Evolutionary conservation across 2,888 invertebrate species (phyloP).

Genomic region (Pseudoips prasinana): DNA sequence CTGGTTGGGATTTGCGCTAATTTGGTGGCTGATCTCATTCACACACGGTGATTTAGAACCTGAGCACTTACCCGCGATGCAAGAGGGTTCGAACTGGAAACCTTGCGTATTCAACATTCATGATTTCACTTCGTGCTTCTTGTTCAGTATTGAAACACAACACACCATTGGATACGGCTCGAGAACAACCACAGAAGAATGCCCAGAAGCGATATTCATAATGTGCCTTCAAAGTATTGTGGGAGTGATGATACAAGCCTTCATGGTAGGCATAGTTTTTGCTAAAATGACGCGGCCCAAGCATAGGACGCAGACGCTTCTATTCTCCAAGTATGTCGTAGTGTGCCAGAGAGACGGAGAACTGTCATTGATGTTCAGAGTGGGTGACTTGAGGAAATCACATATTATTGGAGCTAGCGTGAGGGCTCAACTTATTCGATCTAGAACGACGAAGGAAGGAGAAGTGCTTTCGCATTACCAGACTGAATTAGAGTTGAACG

Average conservation of each 20-base stretch:
- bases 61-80: conserved; percentile 79
- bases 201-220: conserved; percentile 93
- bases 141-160: conserved; percentile 96
- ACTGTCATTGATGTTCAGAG: conserved; percentile 92
- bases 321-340: conserved; percentile 92
- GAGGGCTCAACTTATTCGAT: conserved; percentile 90
- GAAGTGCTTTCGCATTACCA: conserved; percentile 91
- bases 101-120: conserved; percentile 92
- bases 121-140: conserved; percentile 93
- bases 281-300: conserved; percentile 96
- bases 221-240: conserved; percentile 95
- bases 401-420: conserved; percentile 95
- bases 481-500: conserved; percentile 86
- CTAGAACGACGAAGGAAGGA: conserved; percentile 92
- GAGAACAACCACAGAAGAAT: conserved; percentile 93
- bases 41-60: conserved; percentile 91
- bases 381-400: conserved; percentile 94
- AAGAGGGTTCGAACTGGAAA: conserved; percentile 82
- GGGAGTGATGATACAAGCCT: conserved; percentile 91
- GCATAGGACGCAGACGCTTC: conserved; percentile 93
- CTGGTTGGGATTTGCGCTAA: conserved; percentile 91
- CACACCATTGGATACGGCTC: conserved; percentile 95
- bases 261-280: conserved; percentile 92
- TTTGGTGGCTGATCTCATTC: conserved; percentile 94
- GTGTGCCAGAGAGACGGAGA: conserved; percentile 92